Base-by-base conservation (phyloP, 2,888 invertebrate genomes). In the Leptinotarsa peninsularis region DNA sequence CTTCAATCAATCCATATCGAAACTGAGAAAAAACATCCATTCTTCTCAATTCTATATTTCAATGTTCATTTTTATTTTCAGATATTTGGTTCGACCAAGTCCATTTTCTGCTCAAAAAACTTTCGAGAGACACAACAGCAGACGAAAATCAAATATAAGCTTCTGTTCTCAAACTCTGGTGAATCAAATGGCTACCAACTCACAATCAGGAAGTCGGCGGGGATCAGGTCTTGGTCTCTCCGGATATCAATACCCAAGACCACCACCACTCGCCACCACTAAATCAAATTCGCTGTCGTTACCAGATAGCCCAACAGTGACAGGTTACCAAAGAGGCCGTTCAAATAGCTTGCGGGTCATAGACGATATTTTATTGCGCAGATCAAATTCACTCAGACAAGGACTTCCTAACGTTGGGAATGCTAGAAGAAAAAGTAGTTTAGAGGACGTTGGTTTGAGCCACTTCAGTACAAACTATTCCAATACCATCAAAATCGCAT, bases 21-120 rank as follows among this genome's bases (percentile, higher is more conserved):
- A 43, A 43, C 43, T 43, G 3, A 43, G 3, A 43, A 43, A 43
- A 43, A 43, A 3, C 10, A 43, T 10, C 3, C 13, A 43, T 3
- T 43, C 3, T 43, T 10, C 3, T 13, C 13, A 43, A 10, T 43
- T 10, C 10, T 3, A 0, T 43, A 43, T 43, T 43, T 43, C 43
- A 43, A 43, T 43, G 43, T 43, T 43, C 10, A 43, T 3, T n/a
- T 27, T 27, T 2, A 5, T 74, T 84, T 89, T 54, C 90, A 96
- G 96, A 87, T 96, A 97, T 85, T 90, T 98, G 86, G 96, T 98
- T 56, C 92, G 97, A 15, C 98, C 98, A 1, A 97, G 97, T 86
- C 98, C 98, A 15, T 97, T 98, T 88, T 96, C 96, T 52, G 97
- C 97, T 33, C 96, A 97, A 89, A 97, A 97, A 89, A 97, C 97